Base-by-base conservation (phyloP, 2,113 vertebrate genomes). In the Myrmecophaga tridactyla region DNA sequence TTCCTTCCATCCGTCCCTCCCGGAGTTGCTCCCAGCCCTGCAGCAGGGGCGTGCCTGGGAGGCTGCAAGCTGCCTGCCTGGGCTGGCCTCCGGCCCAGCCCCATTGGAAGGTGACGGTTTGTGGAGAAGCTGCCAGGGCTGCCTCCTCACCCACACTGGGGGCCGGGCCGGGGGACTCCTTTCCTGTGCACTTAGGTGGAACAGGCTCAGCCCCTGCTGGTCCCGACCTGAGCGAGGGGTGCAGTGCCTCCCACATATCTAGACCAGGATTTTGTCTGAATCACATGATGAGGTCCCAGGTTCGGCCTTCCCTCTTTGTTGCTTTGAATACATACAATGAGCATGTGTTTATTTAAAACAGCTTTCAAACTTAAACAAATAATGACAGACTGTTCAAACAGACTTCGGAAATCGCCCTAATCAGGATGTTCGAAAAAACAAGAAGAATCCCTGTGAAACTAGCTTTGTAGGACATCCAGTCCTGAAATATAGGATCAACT, bases 361-460 rank as follows among this genome's bases (percentile, higher is more conserved):
- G 97, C 97, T 98, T 98, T 98, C 97, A 98, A 88, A 98, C 97
- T 98, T 98, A 98, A 98, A 98, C 98, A 98, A 98, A 98, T 98
- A 98, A 97, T 98, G 98, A 98, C 98, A 98, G 98, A 96, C 98
- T 98, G 98, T 98, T 98, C 98, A 98, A 98, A 98, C 98, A 98
- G 98, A 97, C 98, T 98, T 98, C 96, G 97, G 98, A 98, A 98
- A 98, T 98, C 97, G 87, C 97, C 89, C 98, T 98, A 97, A 98
- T 98, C 97, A 97, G 98, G 97, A 98, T 98, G 98, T 98, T 98
- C 98, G 98, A 98, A 97, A 97, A 98, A 97, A 96, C 98, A 97
- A 97, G 97, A 96, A 96, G 90, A 87, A 62, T 60, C 53, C 89
- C 95, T 96, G 92, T 94, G 43, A 97, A 97, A 96, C 95, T 29